phyloP scores from a whole-genome alignment of 2,797 vertebrate genomes.

The Acanthurus tractus region DNA sequence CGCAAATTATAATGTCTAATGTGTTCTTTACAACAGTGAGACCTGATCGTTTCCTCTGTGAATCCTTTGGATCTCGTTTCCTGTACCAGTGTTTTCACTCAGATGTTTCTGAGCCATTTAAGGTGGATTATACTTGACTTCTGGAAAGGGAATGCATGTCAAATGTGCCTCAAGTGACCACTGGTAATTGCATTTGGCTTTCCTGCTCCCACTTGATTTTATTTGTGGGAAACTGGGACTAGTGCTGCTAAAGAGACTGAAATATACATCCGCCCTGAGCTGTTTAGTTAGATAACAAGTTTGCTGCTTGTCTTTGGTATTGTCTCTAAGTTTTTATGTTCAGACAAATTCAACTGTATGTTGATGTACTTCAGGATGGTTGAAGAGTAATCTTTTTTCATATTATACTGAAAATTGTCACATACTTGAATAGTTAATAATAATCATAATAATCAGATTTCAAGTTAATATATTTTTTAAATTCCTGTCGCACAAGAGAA shows the following conservation, averaged over 20 bases:
- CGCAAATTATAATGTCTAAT: slow-evolving; percentile 8
- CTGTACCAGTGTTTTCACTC: neutral
- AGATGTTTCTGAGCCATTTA: neutral
- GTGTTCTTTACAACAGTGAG: neutral
- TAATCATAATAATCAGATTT: neutral
- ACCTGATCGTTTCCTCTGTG: slow-evolving; percentile 29
- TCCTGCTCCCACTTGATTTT: slow-evolving; percentile 29
- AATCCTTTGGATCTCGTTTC: slow-evolving; percentile 8
- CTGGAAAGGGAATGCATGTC: slow-evolving; percentile 24
- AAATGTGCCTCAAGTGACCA: slow-evolving; percentile 51
- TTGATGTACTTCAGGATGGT: neutral
- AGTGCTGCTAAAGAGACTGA: slow-evolving; percentile 17
- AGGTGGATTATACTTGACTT: slow-evolving; percentile 7
- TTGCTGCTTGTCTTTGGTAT: neutral
- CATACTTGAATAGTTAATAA: neutral
- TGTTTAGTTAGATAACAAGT: neutral
- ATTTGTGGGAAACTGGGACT: slow-evolving; percentile 41
- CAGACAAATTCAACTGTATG: neutral
- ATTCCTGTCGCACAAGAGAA: neutral
- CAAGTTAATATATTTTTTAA: neutral
- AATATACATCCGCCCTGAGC: slow-evolving; percentile 4
- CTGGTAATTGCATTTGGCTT: slow-evolving; percentile 47
- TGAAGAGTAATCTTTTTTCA: neutral
- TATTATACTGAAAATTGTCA: neutral
- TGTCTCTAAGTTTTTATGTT: neutral